Base-by-base conservation (phyloP, 2,888 invertebrate species). In the Drosophila percnosoma region DNA sequence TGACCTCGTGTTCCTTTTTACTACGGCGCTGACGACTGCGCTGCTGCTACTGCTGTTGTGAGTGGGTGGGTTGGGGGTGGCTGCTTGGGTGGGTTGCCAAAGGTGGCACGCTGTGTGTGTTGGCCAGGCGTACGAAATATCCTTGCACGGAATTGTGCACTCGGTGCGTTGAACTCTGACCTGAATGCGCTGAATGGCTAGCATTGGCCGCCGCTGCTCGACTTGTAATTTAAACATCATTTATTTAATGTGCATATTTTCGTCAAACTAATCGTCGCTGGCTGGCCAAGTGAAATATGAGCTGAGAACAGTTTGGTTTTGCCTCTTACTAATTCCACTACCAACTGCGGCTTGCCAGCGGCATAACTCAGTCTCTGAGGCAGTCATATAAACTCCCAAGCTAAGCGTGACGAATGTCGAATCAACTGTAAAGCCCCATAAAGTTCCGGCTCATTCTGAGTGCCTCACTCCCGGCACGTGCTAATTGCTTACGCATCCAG, bases 401-500 rank as follows among this genome's bases (percentile, higher is more conserved):
- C 55, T 49, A 33, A 74, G 69, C 83, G 66, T 83, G 87, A 83
- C 84, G 72, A 67, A 85, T 55, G 80, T 69, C 65, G 62, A 86
- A 61, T 71, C 63, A 88, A 75, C 87, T 70, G 89, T 83, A 75
- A 86, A 81, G 84, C 71, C 71, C 71, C 89, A 89, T 85, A 73
- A 89, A 79, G 85, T 82, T 89, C 86, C 90, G 78, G 79, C 64
- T 60, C 58, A 65, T 70, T 55, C 49, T 68, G 51, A 54, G 51
- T 49, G 49, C 45, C 15, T 45, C 61, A 10, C 64, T 59, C 52
- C 48, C 73, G 86, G 80, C 90, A 90, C 90, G 88, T 90, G 90
- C 88, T 87, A 87, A 87, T 89, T 87, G 89, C 86, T 90, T 72
- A 81, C 86, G 78, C 87, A 90, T 79, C 57, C 52, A 55, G 66